A percentile compares a stretch with the other conserved stretches of the same genome.
These are phyloP conservation scores for Byasa hedistus DNA, from an alignment of 2,888 invertebrate genomes.

Conservation along the genomic window DNA sequence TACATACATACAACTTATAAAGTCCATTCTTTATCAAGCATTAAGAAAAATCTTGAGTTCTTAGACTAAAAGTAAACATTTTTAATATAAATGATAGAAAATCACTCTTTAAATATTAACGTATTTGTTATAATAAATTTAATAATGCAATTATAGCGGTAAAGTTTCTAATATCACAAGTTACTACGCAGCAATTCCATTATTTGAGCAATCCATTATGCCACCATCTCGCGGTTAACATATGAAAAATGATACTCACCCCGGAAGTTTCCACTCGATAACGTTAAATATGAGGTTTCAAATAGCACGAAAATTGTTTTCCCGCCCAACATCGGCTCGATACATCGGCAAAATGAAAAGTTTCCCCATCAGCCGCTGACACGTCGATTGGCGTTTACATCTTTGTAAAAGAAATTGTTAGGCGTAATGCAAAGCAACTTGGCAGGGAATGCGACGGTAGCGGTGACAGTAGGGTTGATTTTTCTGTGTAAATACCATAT, in stretches of 20 bases:
- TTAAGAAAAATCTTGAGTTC: too few relatives aligned
- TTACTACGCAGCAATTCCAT: constrained; percentile 1
- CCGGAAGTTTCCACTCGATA: constrained; percentile 64
- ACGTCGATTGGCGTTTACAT: constrained; percentile 76
- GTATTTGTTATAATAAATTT: too few relatives aligned
- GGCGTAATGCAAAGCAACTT: constrained; percentile 58
- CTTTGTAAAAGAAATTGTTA: constrained; percentile 69
- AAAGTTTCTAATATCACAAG: constrained; percentile 3
- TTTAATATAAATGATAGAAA: too few relatives aligned
- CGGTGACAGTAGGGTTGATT: constrained; percentile 48
- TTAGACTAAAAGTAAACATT: too few relatives aligned
- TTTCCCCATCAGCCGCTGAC: constrained; percentile 74
- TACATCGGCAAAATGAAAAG: constrained; percentile 75
- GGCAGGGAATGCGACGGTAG: constrained; percentile 50
- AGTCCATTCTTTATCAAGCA: too few relatives aligned
- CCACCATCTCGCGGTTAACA: constrained; percentile 42
- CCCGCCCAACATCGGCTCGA: constrained; percentile 54
- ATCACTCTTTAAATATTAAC: too few relatives aligned
- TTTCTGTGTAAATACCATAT: constrained; percentile 49
- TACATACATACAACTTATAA: too few relatives aligned
- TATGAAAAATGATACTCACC: constrained; percentile 47
- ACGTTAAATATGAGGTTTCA: constrained; percentile 70
- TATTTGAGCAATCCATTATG: constrained; percentile 48
- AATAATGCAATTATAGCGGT: neutral
- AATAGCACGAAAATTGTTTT: constrained; percentile 74